Evolutionary conservation across 2,113 vertebrate genomes (phyloP), one percentile per base, ranked within the genome.

Genomic region (Melanotaenia duboulayi): DNA sequence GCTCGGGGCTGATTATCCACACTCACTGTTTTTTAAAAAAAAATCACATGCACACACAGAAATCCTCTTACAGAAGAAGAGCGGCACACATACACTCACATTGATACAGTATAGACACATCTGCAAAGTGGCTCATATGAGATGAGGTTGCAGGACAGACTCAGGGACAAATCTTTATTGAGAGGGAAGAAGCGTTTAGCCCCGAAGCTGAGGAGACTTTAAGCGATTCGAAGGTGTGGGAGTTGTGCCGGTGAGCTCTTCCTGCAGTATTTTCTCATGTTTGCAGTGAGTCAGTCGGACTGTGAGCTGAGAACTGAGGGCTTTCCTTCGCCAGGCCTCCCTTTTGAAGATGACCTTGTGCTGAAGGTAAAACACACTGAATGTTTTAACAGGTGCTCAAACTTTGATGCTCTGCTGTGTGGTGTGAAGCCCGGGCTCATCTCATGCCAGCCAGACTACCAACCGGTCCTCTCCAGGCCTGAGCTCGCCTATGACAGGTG

Each of bases 1-100:
- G 75, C 82, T 23, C 49, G 75, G 81, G 85, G 82, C 58, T 67
- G 82, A 91, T 90, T 91, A 90, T 89, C 80, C 80, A 76, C 87
- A 80, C 90, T 90, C 90, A 87, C 82, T 87, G 84, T 89, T 81
- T 82, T 74, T 58, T 17, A 32, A 40, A 59, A 72, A 80, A 83
- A 82, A 84, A 74, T 82, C 79, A 82, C 20, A 74, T 7, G 20
- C 69, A 65, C 75, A 59, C 58, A 60, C 40, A 46, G 23, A 62
- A 63, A 82, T 20, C 59, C 74, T 83, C 77, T 85, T 68, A 83
- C 73, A 65, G 57, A 52, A 65, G 57, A 52, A 50, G 61, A 74
- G 73, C 13, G 67, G 56, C 28, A 19, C 61, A 62, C 54, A 57
- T 22, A 77, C 70, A 61, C 44, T 8, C 57, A 58, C 65, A 62